Conservation (phyloP, 2,113 vertebrate species). For the Spea bombifrons region DNA sequence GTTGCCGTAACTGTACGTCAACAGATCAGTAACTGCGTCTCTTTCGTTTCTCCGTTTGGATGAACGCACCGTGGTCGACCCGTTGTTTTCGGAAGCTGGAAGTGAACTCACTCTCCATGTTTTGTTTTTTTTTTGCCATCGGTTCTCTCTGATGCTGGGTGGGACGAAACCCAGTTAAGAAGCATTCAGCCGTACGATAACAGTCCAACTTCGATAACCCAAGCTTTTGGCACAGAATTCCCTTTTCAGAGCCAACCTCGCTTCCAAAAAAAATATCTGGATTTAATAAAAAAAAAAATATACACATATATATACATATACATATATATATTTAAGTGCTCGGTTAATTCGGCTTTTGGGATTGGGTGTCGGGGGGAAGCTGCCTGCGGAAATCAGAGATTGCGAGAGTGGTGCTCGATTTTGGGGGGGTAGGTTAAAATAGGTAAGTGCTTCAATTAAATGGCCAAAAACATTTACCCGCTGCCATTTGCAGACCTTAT, state of each 20-base stretch:
- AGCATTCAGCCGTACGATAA: not conserved
- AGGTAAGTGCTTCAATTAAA: constrained; percentile 23
- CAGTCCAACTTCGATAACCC: constrained; percentile 21
- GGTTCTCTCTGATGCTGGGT: not conserved
- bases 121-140: too few species aligned
- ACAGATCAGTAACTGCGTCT: too few species aligned
- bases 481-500: not conserved
- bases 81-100: too few species aligned
- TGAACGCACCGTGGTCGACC: too few species aligned
- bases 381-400: constrained; percentile 36
- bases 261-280: constrained; percentile 28
- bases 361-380: not conserved
- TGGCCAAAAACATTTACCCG: constrained; percentile 15
- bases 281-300: constrained; percentile 12
- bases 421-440: not conserved
- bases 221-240: constrained; percentile 41
- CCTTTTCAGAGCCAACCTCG: constrained; percentile 41
- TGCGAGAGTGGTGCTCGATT: not conserved
- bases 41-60: too few species aligned
- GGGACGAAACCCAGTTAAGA: not conserved
- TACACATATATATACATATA: constrained; percentile 2
- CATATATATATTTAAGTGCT: constrained; percentile 38
- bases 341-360: constrained; percentile 19
- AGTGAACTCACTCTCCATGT: too few species aligned
- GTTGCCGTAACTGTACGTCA: not conserved